Percentiles rank a stretch among this genome's conserved stretches.
phyloP scores from a whole-genome alignment of 2,797 vertebrate genomes.

The Alca torda region DNA sequence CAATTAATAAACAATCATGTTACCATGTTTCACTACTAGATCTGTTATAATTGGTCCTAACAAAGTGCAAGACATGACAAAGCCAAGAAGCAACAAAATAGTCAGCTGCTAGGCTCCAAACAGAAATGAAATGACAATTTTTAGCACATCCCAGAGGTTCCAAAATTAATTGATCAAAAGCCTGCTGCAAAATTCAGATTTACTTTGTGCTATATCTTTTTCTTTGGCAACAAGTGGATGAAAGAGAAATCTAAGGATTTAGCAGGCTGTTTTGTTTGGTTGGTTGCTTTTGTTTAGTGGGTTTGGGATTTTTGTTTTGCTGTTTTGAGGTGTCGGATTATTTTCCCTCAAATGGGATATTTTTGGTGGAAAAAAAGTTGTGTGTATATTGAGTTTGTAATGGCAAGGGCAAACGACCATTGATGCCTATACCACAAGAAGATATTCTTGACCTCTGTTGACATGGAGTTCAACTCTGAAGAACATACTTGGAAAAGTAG shows the following conservation, averaged over 20 bases:
- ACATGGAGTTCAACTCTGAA: neutral
- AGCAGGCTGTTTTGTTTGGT: neutral
- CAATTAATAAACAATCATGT: neutral
- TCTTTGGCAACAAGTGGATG: neutral
- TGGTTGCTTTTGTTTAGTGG: neutral
- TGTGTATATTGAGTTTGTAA: neutral
- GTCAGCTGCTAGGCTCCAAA: neutral
- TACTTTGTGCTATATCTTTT: neutral
- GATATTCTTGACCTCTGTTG: neutral
- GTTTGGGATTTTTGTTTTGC: neutral
- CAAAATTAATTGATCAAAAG: neutral
- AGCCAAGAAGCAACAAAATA: neutral
- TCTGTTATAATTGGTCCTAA: neutral
- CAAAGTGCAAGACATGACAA: neutral
- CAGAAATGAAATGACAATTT: neutral
- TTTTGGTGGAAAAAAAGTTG: neutral
- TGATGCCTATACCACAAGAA: neutral
- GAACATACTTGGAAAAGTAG: neutral
- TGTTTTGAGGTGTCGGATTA: neutral
- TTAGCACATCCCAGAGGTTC: neutral
- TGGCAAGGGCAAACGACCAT: neutral
- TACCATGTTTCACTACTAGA: neutral
- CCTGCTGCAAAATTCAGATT: neutral
- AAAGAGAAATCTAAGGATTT: neutral
- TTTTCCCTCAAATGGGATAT: neutral